Evolutionary conservation across 2,113 vertebrate genomes (phyloP).

Genomic region (Daphoenositta chrysoptera): DNA sequence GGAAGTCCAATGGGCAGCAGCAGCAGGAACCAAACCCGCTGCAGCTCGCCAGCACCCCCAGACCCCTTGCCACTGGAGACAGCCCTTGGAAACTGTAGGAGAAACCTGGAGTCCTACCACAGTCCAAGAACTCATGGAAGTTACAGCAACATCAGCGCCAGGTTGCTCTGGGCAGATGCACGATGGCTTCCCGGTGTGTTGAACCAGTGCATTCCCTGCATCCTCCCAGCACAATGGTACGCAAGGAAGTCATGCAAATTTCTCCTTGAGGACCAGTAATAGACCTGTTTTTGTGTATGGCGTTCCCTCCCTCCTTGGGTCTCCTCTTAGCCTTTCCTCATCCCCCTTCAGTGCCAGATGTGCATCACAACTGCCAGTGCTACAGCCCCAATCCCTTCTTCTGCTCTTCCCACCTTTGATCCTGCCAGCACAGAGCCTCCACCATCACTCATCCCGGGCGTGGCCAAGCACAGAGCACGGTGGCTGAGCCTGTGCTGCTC

Average conservation of each 20-base stretch:
- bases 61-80: neutral
- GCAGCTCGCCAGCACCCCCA: neutral
- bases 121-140: neutral
- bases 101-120: rapidly evolving
- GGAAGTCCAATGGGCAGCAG: neutral
- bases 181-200: neutral
- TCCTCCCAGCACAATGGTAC: rapidly evolving
- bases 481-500: neutral
- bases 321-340: neutral
- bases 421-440: neutral
- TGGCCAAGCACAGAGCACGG: rapidly evolving
- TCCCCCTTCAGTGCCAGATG: neutral
- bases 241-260: neutral
- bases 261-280: neutral
- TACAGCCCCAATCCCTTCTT: neutral
- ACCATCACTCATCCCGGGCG: rapidly evolving
- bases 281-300: neutral
- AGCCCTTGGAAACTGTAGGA: neutral
- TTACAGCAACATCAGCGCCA: neutral
- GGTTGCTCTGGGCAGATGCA: neutral
- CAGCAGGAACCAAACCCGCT: neutral
- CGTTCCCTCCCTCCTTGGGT: neutral
- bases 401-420: neutral
- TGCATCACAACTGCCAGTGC: neutral
- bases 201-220: neutral